Conservation (phyloP, 2,113 vertebrate genomes). For the Trichechus manatus region DNA sequence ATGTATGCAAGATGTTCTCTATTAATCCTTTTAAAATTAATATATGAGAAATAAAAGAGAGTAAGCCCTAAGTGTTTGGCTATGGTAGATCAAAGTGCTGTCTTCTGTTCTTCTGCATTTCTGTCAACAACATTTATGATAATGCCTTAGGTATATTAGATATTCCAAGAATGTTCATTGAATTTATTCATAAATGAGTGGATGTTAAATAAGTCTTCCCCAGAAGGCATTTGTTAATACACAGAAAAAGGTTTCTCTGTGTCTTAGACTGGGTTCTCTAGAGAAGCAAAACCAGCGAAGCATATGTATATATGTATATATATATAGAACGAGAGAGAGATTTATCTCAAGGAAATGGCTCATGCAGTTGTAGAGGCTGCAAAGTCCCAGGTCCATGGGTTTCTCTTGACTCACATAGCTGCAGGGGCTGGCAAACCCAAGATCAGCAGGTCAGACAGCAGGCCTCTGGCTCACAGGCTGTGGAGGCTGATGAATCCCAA, state of each 20-base stretch:
- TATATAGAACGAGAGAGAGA: too few species aligned
- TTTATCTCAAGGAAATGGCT: too few species aligned
- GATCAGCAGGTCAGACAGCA: too few species aligned
- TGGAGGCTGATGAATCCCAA: too few species aligned
- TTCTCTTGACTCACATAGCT: too few species aligned
- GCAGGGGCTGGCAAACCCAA: too few species aligned
- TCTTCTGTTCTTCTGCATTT: slow-evolving; percentile 15
- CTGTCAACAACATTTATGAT: background rate
- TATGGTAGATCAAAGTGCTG: background rate
- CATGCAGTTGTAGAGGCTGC: too few species aligned
- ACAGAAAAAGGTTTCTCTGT: background rate
- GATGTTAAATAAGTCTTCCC: background rate
- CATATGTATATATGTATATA: too few species aligned
- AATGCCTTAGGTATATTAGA: background rate
- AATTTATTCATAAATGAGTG: background rate
- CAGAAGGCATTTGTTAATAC: background rate
- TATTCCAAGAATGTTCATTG: background rate
- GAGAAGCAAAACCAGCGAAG: too few species aligned
- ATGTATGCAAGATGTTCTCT: background rate
- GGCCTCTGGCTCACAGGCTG: too few species aligned
- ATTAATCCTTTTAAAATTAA: background rate
- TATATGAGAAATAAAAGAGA: background rate
- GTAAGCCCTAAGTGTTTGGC: background rate
- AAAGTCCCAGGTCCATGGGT: too few species aligned
- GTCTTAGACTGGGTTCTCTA: too few species aligned